Evolutionary conservation across 2,113 vertebrate species (phyloP).

Genomic region (Jacana jacana): DNA sequence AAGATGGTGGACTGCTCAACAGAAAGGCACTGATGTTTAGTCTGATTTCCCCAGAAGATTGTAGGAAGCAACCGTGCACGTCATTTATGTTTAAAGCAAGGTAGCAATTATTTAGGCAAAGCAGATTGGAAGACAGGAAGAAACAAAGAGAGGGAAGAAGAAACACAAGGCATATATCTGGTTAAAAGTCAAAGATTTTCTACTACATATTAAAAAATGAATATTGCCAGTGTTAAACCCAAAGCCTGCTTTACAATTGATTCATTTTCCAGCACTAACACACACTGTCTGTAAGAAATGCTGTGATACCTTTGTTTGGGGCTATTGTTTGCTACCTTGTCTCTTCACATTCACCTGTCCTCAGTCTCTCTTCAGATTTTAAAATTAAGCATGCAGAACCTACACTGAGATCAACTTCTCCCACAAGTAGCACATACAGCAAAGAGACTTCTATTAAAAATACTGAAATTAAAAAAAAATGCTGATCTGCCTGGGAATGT

Average conservation of each 20-base stretch:
- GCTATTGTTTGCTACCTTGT: not conserved
- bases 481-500: not conserved
- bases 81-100: conserved; percentile 73
- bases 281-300: not conserved
- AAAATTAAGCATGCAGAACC: not conserved
- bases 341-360: not conserved
- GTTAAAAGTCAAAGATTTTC: conserved; percentile 69
- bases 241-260: not conserved
- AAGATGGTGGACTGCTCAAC: conserved; percentile 98
- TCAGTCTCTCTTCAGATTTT: not conserved
- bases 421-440: not conserved
- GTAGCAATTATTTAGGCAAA: conserved; percentile 76
- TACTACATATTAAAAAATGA: not conserved
- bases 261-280: not conserved
- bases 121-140: conserved; percentile 57
- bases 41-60: conserved; percentile 81
- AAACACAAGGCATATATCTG: conserved; percentile 75
- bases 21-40: conserved; percentile 91
- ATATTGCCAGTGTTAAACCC: not conserved
- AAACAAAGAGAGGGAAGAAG: conserved; percentile 68
- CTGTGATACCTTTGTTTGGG: not conserved
- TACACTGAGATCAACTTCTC: not conserved
- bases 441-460: not conserved
- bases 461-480: not conserved
- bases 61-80: conserved; percentile 71